Evolutionary conservation across 1,140 invertebrate genomes (phyloP).

Genomic region (Heliconius nattereri): DNA sequence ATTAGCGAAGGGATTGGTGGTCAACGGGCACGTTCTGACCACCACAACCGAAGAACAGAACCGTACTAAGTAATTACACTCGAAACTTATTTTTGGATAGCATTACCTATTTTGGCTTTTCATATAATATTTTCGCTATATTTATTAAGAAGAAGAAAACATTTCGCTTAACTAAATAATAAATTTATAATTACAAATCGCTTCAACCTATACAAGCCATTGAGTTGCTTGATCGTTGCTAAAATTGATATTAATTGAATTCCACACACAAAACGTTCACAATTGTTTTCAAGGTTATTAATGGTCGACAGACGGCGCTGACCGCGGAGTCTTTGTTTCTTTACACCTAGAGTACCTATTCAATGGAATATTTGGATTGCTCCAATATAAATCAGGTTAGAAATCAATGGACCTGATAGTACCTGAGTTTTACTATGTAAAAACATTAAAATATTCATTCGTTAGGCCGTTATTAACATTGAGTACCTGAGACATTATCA

Average conservation of each 20-base stretch:
- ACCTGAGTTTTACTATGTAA: too few relatives aligned
- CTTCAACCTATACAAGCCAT: not conserved
- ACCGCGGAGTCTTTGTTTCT: slow-evolving; percentile 39
- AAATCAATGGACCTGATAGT: not conserved
- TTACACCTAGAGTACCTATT: not conserved
- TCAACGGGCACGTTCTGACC: too few relatives aligned
- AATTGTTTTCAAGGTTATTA: slow-evolving; percentile 47
- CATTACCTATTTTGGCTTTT: too few relatives aligned
- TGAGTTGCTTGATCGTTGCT: not conserved
- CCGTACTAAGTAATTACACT: too few relatives aligned
- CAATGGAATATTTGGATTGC: slow-evolving; percentile 13
- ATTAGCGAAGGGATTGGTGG: too few relatives aligned
- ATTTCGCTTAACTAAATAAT: not conserved
- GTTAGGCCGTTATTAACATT: too few relatives aligned
- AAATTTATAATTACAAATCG: not conserved
- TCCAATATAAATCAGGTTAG: not conserved
- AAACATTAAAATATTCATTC: too few relatives aligned
- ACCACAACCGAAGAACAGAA: too few relatives aligned
- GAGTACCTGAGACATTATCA: too few relatives aligned
- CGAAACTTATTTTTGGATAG: too few relatives aligned
- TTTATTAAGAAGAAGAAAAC: too few relatives aligned
- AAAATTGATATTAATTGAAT: slow-evolving; percentile 43
- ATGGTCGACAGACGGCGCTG: slow-evolving; percentile 43
- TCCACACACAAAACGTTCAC: slow-evolving; percentile 41
- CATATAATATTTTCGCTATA: too few relatives aligned